These are phyloP conservation scores for Gonocerus acuteangulatus DNA, from an alignment of 2,888 invertebrate genomes.

Conservation along the genomic window DNA sequence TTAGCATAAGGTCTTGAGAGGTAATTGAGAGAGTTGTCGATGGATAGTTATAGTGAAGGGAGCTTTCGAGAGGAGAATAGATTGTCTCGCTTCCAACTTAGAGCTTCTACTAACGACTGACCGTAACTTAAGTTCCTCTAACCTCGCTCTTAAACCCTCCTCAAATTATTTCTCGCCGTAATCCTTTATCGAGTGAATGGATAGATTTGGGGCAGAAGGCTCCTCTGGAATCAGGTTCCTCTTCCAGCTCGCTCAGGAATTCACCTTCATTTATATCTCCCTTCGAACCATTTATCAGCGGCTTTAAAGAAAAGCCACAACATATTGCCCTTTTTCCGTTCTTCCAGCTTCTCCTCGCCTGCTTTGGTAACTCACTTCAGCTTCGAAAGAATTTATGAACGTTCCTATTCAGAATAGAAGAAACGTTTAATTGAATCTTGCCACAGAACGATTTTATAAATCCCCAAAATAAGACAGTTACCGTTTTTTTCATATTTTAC, in stretches of 20 bases:
- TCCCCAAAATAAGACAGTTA: too few species aligned
- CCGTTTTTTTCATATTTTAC: too few species aligned
- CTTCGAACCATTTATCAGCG: not conserved
- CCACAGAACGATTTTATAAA: too few species aligned
- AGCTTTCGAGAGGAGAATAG: not conserved
- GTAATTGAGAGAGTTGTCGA: not conserved
- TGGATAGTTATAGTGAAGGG: not conserved
- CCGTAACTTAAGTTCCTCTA: not conserved
- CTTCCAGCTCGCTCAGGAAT: not conserved
- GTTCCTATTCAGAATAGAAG: too few species aligned
- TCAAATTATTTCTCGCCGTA: not conserved
- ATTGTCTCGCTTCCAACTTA: not conserved
- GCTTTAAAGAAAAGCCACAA: not conserved
- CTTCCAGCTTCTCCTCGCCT: too few species aligned
- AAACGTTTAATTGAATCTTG: too few species aligned
- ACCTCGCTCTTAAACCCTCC: slow-evolving; percentile 1
- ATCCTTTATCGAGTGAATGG: not conserved
- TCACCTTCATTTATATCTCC: not conserved
- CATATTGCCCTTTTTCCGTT: not conserved
- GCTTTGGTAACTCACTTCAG: too few species aligned
- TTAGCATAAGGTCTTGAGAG: not conserved
- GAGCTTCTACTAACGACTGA: not conserved
- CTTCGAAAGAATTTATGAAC: too few species aligned
- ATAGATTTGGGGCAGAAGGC: not conserved
- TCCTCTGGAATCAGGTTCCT: not conserved